Evolutionary conservation across 2,113 vertebrate genomes (phyloP).

Genomic region (Dromiciops gliroides): DNA sequence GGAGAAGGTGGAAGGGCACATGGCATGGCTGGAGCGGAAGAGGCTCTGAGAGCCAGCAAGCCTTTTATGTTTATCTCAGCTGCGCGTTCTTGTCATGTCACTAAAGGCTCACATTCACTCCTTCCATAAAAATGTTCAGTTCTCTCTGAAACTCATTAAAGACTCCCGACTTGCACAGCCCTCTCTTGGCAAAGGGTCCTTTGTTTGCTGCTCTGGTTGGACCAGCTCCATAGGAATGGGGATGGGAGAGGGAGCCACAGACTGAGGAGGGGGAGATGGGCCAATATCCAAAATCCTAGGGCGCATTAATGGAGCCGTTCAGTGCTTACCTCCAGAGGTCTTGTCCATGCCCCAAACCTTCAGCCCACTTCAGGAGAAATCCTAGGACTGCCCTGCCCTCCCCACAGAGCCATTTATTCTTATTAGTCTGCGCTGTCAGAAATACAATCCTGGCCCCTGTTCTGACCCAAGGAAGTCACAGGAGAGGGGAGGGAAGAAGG

Average conservation of each 20-base stretch:
- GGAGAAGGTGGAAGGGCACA: not conserved
- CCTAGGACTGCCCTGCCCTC: not conserved
- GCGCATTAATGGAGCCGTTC: not conserved
- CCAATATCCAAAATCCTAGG: not conserved
- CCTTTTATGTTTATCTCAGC: slow-evolving; percentile 60
- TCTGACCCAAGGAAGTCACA: not conserved
- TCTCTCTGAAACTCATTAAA: slow-evolving; percentile 40
- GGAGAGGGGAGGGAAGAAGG: not conserved
- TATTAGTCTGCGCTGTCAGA: not conserved
- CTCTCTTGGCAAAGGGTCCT: slow-evolving; percentile 41
- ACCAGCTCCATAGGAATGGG: not conserved
- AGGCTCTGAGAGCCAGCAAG: not conserved
- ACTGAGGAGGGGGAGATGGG: not conserved
- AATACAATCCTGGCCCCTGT: not conserved
- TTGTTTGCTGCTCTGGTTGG: slow-evolving; percentile 25
- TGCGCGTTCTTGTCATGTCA: slow-evolving; percentile 1
- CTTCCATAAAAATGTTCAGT: slow-evolving; percentile 48
- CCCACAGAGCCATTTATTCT: not conserved
- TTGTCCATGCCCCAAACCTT: no score
- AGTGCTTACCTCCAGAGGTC: not conserved
- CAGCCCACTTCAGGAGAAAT: not conserved
- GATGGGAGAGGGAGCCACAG: not conserved
- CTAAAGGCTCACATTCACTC: slow-evolving; percentile 62
- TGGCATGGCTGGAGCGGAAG: slow-evolving; percentile 14
- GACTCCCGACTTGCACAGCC: slow-evolving; percentile 15